phyloP scores from a whole-genome alignment of 2,888 invertebrate species.

The Chymomyza amoena region DNA sequence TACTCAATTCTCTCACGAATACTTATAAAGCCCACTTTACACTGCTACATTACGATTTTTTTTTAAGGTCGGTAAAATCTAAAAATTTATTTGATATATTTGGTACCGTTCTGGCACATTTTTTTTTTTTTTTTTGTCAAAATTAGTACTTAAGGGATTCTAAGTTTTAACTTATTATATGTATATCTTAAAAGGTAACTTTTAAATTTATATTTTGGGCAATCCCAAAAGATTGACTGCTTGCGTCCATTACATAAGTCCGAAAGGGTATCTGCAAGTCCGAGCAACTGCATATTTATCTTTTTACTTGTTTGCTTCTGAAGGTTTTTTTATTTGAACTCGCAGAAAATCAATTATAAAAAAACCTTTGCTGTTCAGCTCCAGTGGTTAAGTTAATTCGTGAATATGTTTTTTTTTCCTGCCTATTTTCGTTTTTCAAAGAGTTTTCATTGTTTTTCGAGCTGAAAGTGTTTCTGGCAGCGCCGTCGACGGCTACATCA shows the following conservation, averaged over 20 bases:
- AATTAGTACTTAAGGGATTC: too few species aligned
- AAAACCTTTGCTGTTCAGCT: constrained; percentile 65
- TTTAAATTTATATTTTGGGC: too few species aligned
- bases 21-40: too few species aligned
- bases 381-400: constrained; percentile 67
- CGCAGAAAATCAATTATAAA: constrained; percentile 67
- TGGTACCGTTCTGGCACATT: too few species aligned
- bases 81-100: too few species aligned
- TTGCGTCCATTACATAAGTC: background rate
- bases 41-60: too few species aligned
- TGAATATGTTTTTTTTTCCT: constrained; percentile 65
- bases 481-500: background rate
- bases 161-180: too few species aligned
- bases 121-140: too few species aligned
- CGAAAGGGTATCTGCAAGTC: background rate
- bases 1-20: too few species aligned
- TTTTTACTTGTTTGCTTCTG: constrained; percentile 16
- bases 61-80: too few species aligned
- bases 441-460: constrained; percentile 31
- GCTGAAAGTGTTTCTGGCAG: constrained; percentile 46
- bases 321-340: constrained; percentile 37
- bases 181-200: too few species aligned
- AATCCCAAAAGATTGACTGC: too few species aligned
- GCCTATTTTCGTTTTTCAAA: background rate
- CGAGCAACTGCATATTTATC: background rate